Base-by-base conservation (phyloP, 2,888 invertebrate genomes). In the Caenorhabditis angaria region DNA sequence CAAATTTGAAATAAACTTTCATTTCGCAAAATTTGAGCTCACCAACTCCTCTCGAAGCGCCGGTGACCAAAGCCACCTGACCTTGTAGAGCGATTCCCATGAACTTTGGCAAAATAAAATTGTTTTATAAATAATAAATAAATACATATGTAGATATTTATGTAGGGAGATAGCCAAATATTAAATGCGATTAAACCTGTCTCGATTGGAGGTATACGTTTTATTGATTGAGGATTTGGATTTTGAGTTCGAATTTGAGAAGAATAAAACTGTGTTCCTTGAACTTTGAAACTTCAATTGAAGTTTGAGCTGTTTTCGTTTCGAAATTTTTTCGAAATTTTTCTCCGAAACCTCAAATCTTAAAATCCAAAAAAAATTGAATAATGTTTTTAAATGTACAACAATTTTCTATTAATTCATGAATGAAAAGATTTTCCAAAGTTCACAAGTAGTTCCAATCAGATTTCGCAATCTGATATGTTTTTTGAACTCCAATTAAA, bases 1-100 rank as follows among this genome's bases (percentile, higher is more conserved):
- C 32, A 32, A 88, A 88, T n/a, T 20, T 48, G 48, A n/a, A 32
- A 32, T 32, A 3, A 88, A 85, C 65, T 88, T 88, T 35, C 18
- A 10, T n/a, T 20, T 41, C 5, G 1, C 20, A 54, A 35, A 29
- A 14, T n/a, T 8, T 10, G 25, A 41, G 89, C 88, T 25, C 50
- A 69, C 82, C 82, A 48, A 81, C 78, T 48, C 83, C 83, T 58
- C 83, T 63, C n/a, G 78, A 78, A 27, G 82, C 78, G 20, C 83
- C 83, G 20, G 83, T 83, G 22, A 83, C 82, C 18, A 83, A 58
- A 12, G 79, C 83, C 4, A 82, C 69, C 61, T 81, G 70, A n/a
- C 78, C 76, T 48, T 70, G 54, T 10, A 80, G 62, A 35, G 70
- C 58, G 25, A 72, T 59, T 18, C 61, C 67, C 74, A 75, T 75